phyloP scores from a whole-genome alignment of 2,888 invertebrate species.

The Meteorus cinctellus region DNA sequence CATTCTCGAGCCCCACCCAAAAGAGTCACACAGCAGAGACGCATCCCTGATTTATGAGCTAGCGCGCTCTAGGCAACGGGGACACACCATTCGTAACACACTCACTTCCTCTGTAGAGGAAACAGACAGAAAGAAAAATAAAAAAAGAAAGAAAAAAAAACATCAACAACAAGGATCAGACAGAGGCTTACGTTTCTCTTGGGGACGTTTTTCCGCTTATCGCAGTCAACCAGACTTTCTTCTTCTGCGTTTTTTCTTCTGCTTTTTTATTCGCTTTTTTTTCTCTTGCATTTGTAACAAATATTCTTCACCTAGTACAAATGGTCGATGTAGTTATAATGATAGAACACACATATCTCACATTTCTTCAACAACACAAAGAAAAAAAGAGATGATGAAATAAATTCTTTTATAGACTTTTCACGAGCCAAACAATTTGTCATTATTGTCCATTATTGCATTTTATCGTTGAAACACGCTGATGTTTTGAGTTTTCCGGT shows the following conservation, averaged over 20 bases:
- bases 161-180: slow-evolving; percentile 48
- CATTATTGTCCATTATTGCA: slow-evolving; percentile 30
- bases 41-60: slow-evolving; percentile 61
- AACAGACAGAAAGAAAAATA: slow-evolving; percentile 40
- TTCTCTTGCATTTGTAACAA: not conserved
- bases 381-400: not conserved
- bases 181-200: slow-evolving; percentile 44
- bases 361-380: not conserved
- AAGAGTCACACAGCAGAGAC: slow-evolving; percentile 48
- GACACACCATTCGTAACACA: slow-evolving; percentile 45
- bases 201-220: slow-evolving; percentile 41
- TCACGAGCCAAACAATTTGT: slow-evolving; percentile 34
- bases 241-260: not conserved
- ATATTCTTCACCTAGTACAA: not conserved
- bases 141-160: slow-evolving; percentile 37
- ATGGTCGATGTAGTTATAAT: not conserved
- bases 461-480: slow-evolving; percentile 22
- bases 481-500: slow-evolving; percentile 23
- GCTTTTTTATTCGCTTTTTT: not conserved
- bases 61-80: slow-evolving; percentile 48
- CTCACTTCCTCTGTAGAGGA: slow-evolving; percentile 40
- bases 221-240: slow-evolving; percentile 38
- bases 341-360: not conserved
- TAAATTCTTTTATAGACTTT: slow-evolving; percentile 6
- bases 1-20: slow-evolving; percentile 27